Percentiles rank a stretch among this genome's conserved stretches.
phyloP scores from a whole-genome alignment of 1,140 invertebrate species.

The Trachymyrmex septentrionalis region DNA sequence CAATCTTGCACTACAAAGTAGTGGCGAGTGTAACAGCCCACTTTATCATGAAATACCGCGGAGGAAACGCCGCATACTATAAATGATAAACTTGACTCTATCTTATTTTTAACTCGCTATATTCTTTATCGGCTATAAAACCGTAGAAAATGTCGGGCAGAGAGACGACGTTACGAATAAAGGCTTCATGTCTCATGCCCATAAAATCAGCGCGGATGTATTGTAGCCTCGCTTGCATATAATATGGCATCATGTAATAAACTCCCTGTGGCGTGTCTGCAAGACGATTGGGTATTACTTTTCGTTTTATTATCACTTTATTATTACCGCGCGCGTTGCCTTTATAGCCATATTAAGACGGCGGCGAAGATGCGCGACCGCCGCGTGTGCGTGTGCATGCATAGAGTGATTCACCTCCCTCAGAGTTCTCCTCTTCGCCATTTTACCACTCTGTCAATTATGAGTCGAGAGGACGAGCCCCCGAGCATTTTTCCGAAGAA shows the following conservation, averaged over 20 bases:
- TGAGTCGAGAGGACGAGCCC: slow-evolving; percentile 60
- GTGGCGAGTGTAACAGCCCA: slow-evolving; percentile 35
- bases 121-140: slow-evolving; percentile 73
- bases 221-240: slow-evolving; percentile 72
- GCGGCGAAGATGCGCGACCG: slow-evolving; percentile 14
- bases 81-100: slow-evolving; percentile 64
- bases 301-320: slow-evolving; percentile 84
- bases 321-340: slow-evolving; percentile 79
- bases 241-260: slow-evolving; percentile 80
- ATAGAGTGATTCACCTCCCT: slow-evolving; percentile 72
- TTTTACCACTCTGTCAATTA: slow-evolving; percentile 84
- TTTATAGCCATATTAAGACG: slow-evolving; percentile 81
- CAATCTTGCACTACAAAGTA: slow-evolving; percentile 51
- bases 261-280: slow-evolving; percentile 79
- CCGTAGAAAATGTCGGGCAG: slow-evolving; percentile 62
- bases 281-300: slow-evolving; percentile 79
- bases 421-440: slow-evolving; percentile 47
- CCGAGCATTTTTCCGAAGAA: slow-evolving; percentile 44
- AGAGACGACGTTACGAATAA: slow-evolving; percentile 64
- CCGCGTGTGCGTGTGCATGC: slow-evolving; percentile 8
- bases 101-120: slow-evolving; percentile 45
- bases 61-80: slow-evolving; percentile 50
- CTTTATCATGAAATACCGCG: slow-evolving; percentile 47
- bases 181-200: slow-evolving; percentile 70
- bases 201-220: slow-evolving; percentile 73